Evolutionary conservation across 2,113 vertebrate species (phyloP), one percentile per base, ranked within the genome.

Genomic region (Pachypanchax playfairii): DNA sequence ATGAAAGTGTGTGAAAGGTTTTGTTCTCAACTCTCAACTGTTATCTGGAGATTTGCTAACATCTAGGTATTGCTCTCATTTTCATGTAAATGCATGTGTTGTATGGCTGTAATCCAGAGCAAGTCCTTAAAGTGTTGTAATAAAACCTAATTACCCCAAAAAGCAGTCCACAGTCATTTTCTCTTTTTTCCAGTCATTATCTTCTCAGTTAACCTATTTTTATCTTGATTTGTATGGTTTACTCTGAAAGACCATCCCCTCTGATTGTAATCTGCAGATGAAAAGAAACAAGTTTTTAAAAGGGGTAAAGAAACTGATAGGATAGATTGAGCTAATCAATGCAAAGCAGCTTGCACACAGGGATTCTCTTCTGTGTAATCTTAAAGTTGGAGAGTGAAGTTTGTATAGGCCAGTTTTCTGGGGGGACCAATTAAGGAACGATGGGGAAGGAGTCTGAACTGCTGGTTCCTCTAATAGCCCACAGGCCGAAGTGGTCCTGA

Each of bases 271-370:
- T 87, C 81, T 87, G 77, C 44, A 69, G 67, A 80, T 84, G 63
- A 70, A 81, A 80, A 75, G 66, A 78, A 81, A 77, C 46, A 21
- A 65, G 74, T 65, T 53, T n/a, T n/a, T 7, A 36, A 41, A 74
- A 68, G 55, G 53, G 17, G 42, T 31, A 78, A 77, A 73, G 73
- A 86, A 81, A 72, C 52, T 56, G 68, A 80, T 82, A 76, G 77
- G 86, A 84, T 79, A 61, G 84, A 86, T 76, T 48, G 78, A 84
- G 71, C 69, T 70, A 87, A 90, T 91, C 85, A 68, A 88, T 89
- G 79, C 26, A 44, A 22, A 80, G 72, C 66, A 35, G 75, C 58
- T 58, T 25, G 57, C 79, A 69, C 60, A 6, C 46, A 28, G 68
- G 64, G 82, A 83, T 71, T 75, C 69, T 79, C 68, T 70, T 61